A percentile compares a stretch with the other conserved stretches of the same genome.
Evolutionary conservation across 1,140 invertebrate species (phyloP).

Genomic region (Onthophagus taurus): DNA sequence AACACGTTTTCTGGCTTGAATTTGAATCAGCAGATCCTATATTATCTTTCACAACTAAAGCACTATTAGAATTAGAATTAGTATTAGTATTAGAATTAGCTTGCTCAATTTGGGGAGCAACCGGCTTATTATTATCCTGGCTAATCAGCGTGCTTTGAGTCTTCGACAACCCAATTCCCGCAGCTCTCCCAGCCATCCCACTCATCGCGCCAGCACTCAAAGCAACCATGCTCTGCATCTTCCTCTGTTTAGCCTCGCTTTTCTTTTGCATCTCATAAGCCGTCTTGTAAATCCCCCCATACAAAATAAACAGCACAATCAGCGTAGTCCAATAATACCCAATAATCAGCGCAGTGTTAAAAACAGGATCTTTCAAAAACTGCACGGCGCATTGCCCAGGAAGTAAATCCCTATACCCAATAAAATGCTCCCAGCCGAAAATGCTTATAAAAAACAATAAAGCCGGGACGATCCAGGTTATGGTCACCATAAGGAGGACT

Average conservation of each 20-base stretch:
- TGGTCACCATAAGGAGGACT: constrained; percentile 87
- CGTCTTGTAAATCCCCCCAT: constrained; percentile 96
- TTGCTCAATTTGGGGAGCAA: constrained; percentile 21
- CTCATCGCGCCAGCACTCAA: constrained; percentile 79
- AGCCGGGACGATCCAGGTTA: constrained; percentile 97
- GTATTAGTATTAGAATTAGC: constrained; percentile 17
- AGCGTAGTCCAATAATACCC: constrained; percentile 97
- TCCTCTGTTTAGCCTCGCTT: constrained; percentile 87
- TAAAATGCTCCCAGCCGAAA: constrained; percentile 98
- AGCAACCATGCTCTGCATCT: constrained; percentile 90
- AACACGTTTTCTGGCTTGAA: constrained; percentile 53
- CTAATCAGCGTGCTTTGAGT: constrained; percentile 59
- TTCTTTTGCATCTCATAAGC: constrained; percentile 98
- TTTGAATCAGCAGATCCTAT: constrained; percentile 46
- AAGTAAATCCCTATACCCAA: constrained; percentile 78
- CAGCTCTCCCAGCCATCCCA: constrained; percentile 79
- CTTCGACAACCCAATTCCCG: constrained; percentile 74
- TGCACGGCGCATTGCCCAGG: constrained; percentile 93
- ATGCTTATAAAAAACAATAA: constrained; percentile 97
- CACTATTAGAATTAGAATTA: constrained; percentile 22
- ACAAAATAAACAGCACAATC: constrained; percentile 86
- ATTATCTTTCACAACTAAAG: constrained; percentile 17
- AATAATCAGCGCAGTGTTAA: constrained; percentile 95
- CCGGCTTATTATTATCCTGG: constrained; percentile 58
- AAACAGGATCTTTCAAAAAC: constrained; percentile 95